A percentile compares a stretch with the other conserved stretches of the same genome.
These are phyloP conservation scores for Girardia tigrina DNA, from an alignment of 2,888 invertebrate genomes.

Conservation along the genomic window DNA sequence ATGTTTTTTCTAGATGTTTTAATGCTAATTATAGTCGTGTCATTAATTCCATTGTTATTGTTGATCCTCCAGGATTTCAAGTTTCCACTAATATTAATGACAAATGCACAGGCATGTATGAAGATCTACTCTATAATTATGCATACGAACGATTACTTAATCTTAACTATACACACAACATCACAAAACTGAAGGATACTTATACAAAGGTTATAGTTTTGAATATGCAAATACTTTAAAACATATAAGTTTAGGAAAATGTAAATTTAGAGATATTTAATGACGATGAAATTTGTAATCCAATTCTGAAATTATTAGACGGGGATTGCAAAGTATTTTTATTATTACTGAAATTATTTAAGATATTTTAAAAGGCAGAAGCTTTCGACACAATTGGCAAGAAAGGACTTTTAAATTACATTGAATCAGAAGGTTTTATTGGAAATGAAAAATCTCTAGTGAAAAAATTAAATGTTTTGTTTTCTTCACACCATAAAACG, in stretches of 20 bases:
- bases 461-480: not conserved
- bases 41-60: slow-evolving; percentile 65
- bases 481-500: not conserved
- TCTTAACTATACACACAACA: slow-evolving; percentile 57
- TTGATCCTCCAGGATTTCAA: slow-evolving; percentile 80
- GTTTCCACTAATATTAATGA: slow-evolving; percentile 59
- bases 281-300: not conserved
- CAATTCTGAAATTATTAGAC: not conserved
- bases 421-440: not conserved
- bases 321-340: slow-evolving; percentile 5
- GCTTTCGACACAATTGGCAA: not conserved
- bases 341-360: not conserved
- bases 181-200: not conserved
- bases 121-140: slow-evolving; percentile 81
- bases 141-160: slow-evolving; percentile 70
- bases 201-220: not conserved
- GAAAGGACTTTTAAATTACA: not conserved
- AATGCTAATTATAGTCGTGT: slow-evolving; percentile 60
- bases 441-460: not conserved
- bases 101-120: slow-evolving; percentile 55
- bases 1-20: slow-evolving; percentile 44
- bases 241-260: not conserved
- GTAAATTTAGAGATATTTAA: not conserved
- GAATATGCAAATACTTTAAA: not conserved
- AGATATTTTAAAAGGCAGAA: not conserved